Base-by-base conservation (phyloP, 2,797 vertebrate genomes). In the Steatocranus sp. region DNA sequence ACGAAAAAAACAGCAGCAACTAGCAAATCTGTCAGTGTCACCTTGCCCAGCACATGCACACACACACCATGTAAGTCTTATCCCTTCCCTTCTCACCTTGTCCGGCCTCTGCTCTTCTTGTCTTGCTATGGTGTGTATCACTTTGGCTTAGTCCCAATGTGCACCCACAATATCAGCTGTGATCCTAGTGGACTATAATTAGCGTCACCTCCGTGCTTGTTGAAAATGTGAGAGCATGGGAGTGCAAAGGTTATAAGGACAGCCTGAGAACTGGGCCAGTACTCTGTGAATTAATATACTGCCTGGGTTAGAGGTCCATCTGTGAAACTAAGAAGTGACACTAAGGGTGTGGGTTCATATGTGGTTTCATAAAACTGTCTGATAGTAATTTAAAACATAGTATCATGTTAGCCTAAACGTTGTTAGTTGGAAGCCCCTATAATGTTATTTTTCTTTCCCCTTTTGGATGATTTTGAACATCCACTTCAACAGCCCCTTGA, bases 21-120 rank as follows among this genome's bases (percentile, higher is more conserved):
- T 77, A 90, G 48, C 73, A 86, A 76, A 92, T 92, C 76, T 84
- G 80, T 89, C 87, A 91, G 20, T 63, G 78, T 83, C 82, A 83
- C 30, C 50, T 73, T 70, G 2, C 9, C 14, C 18, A 18, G 75
- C 15, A 81, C 63, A 32, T 27, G 17, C 63, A 48, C 50, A 79
- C 30, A 78, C 56, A 9, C 18, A 18, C 8, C 4, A 8, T 11
- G 8, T 49, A 70, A 32, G 54, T 79, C 53, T 78, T 79, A 79
- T 80, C 10, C 1, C 11, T 80, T 23, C 27, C 81, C 49, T 75
- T 46, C 53, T 87, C 85, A 82, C 76, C 82, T 83, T 48, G 30
- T 78, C 86, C 51, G 10, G 76, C 75, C 49, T 87, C 70, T 54
- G 5, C 81, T 75, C 73, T 12, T 30, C 49, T 81, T 50, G 63